Conservation (phyloP, 2,797 vertebrate genomes). For the Acipenser ruthenus region DNA sequence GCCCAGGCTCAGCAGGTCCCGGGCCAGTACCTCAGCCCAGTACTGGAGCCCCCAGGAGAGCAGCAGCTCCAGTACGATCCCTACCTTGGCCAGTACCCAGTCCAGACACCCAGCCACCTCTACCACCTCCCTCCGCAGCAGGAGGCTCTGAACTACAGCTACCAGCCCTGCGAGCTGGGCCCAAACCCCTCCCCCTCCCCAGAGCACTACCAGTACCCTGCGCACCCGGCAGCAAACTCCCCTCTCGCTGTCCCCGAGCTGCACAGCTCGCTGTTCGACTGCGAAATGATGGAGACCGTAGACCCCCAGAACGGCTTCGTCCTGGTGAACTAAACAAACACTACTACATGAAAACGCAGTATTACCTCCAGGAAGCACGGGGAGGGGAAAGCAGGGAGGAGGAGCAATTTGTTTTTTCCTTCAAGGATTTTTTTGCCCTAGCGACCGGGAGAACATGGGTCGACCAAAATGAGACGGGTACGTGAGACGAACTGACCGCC, state of each 20-base stretch:
- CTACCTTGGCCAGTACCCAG: slow-evolving; percentile 66
- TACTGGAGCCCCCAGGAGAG: slow-evolving; percentile 72
- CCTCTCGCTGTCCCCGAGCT: slow-evolving; percentile 61
- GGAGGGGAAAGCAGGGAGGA: no score
- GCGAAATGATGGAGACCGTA: slow-evolving; percentile 97
- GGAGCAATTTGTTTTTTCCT: no score
- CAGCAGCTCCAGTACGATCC: slow-evolving; percentile 66
- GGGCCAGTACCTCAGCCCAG: slow-evolving; percentile 63
- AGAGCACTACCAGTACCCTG: slow-evolving; percentile 28
- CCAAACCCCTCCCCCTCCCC: slow-evolving; percentile 34
- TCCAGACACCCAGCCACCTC: slow-evolving; percentile 31
- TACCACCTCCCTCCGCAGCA: slow-evolving; percentile 26
- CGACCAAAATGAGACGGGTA: no score
- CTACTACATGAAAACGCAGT: no score
- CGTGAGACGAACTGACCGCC: no score
- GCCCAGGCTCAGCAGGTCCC: slow-evolving; percentile 26
- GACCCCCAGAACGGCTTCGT: slow-evolving; percentile 94
- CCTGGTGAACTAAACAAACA: slow-evolving; percentile 75
- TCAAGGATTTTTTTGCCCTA: no score
- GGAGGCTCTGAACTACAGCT: slow-evolving; percentile 61
- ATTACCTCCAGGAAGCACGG: no score
- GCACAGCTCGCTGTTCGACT: slow-evolving; percentile 75
- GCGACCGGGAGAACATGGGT: no score
- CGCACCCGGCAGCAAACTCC: slow-evolving; percentile 45
- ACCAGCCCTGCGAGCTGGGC: slow-evolving; percentile 56